These are phyloP conservation scores for Heliconius congener DNA, from an alignment of 1,140 invertebrate species.

Conservation along the genomic window DNA sequence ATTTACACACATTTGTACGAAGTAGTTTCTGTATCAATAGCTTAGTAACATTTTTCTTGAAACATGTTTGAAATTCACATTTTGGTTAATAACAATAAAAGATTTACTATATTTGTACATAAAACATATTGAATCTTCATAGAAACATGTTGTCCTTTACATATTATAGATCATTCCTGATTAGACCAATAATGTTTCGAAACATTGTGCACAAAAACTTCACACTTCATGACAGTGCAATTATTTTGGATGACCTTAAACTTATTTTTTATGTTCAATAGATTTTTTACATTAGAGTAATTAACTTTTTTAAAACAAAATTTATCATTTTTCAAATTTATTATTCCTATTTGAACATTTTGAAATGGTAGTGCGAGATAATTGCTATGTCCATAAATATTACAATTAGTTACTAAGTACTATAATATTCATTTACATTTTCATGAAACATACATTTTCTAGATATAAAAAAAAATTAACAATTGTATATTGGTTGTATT, in stretches of 20 bases:
- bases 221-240: constrained; percentile 21
- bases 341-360: constrained; percentile 24
- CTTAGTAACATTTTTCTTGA: not conserved
- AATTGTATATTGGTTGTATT: constrained; percentile 29
- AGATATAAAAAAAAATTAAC: constrained; percentile 15
- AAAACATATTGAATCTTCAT: constrained; percentile 18
- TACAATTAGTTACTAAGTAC: constrained; percentile 19
- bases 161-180: constrained; percentile 25
- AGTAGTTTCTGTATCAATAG: not conserved
- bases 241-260: constrained; percentile 22
- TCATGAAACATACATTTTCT: constrained; percentile 17
- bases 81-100: not conserved
- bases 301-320: constrained; percentile 13
- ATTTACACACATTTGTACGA: not conserved
- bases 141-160: not conserved
- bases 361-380: constrained; percentile 31
- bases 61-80: not conserved
- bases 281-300: constrained; percentile 27
- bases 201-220: constrained; percentile 33
- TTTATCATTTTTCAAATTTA: constrained; percentile 17
- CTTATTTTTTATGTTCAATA: constrained; percentile 34
- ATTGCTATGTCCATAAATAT: constrained; percentile 38
- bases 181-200: constrained; percentile 19
- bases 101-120: constrained; percentile 30
- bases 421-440: constrained; percentile 29